Evolutionary conservation across 2,888 invertebrate genomes (phyloP), one percentile per base, ranked within the genome.

Genomic region (Gortyna flavago): DNA sequence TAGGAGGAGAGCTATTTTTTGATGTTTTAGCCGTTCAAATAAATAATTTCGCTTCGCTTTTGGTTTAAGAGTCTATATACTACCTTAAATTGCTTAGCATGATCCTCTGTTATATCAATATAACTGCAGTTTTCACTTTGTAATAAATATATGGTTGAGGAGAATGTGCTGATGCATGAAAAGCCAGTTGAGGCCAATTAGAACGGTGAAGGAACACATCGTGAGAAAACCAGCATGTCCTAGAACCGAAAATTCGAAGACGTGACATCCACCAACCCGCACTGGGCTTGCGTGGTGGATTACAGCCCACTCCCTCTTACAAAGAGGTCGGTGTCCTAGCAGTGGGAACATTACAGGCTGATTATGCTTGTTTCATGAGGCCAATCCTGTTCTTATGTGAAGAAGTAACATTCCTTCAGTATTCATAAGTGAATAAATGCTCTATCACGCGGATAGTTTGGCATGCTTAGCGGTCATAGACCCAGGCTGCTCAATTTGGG

Each of bases 391-490:
- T 65, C 9, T 13, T 29, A 54, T 2, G 8, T 11, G 35, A 77
- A n/a, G n/a, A 29, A 61, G 1, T 32, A 59, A 44, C 3, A 35
- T 48, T 48, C 1, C 7, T 35, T 48, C 7, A 38, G 48, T 48
- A 25, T 54, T 57, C 18, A 18, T 25, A 25, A 54, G 51, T 32
- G 16, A 73, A 41, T 29, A 8, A 73, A 25, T 61, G 18, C 29
- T 44, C 44, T 7, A 18, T 59, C 29, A 21, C 3, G 18, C 8
- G 16, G 18, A 11, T 25, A 13, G 21, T 62, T 62, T 78, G 51
- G 62, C 77, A 25, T 29, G 61, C 32, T 41, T 25, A 59, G 25
- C 38, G 79, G 54, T 5, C 54, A 48, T 44, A 54, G 41, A 70
- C 41, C 32, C 21, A 78, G 6, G 29, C 8, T 18, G 0, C 13